Evolutionary conservation across 2,113 vertebrate genomes (phyloP).

Genomic region (Rhabdomys dilectus): DNA sequence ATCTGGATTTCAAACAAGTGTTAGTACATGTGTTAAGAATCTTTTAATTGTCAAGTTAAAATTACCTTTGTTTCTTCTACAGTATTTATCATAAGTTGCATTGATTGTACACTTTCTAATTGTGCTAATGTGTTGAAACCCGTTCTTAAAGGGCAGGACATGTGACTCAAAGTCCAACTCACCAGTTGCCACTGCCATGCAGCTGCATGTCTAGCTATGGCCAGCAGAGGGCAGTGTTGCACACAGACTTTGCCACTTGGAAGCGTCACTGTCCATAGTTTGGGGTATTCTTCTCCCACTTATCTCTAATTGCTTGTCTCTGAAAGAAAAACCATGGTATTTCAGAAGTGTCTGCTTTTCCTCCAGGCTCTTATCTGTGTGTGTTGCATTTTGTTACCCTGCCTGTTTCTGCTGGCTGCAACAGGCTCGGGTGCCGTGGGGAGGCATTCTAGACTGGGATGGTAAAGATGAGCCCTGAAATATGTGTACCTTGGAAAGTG

Average conservation of each 20-base stretch:
- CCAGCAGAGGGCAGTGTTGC: slow-evolving; percentile 73
- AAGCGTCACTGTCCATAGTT: neutral
- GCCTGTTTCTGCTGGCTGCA: too few relatives aligned
- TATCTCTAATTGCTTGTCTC: neutral
- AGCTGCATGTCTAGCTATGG: neutral
- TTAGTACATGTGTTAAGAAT: too few relatives aligned
- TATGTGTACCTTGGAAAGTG: neutral
- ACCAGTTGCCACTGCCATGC: neutral
- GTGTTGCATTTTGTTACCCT: neutral
- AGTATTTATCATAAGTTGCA: too few relatives aligned
- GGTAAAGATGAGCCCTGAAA: neutral
- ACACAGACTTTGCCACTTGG: neutral
- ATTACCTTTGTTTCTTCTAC: too few relatives aligned
- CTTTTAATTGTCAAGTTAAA: too few relatives aligned
- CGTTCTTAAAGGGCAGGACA: neutral
- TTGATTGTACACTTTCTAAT: too few relatives aligned
- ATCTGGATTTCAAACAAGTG: too few relatives aligned
- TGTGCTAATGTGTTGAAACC: neutral
- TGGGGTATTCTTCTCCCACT: neutral
- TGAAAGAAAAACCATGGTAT: neutral
- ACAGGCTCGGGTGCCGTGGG: neutral
- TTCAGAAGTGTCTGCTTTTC: slow-evolving; percentile 7
- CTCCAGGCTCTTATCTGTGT: neutral
- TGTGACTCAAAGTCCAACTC: neutral
- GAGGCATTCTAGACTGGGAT: neutral